These are phyloP conservation scores for Callimorpha dominula DNA, from an alignment of 2,888 invertebrate genomes.

Conservation along the genomic window DNA sequence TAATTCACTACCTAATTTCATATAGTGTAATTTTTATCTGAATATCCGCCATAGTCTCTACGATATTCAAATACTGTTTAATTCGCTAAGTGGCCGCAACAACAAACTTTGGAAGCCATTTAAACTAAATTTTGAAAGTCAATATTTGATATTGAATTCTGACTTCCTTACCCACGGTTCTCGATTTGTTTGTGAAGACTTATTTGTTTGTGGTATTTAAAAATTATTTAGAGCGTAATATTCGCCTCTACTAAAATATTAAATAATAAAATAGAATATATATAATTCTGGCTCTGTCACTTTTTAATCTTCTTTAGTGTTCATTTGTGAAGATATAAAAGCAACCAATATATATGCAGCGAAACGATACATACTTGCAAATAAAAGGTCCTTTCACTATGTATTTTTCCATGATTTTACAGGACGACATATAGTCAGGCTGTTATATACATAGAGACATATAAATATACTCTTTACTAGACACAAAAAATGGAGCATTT, in stretches of 20 bases:
- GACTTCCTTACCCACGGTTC: constrained; percentile 19
- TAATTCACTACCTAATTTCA: background rate
- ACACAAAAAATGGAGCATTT: too few relatives aligned
- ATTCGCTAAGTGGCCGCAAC: constrained; percentile 27
- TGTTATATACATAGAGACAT: too few relatives aligned
- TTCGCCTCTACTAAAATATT: background rate
- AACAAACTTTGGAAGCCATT: constrained; percentile 39
- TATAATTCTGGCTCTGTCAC: too few relatives aligned
- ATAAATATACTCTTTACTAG: too few relatives aligned
- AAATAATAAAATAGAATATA: too few relatives aligned
- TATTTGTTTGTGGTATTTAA: constrained; percentile 16
- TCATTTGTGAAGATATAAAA: too few relatives aligned
- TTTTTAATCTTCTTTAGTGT: too few relatives aligned
- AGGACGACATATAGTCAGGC: too few relatives aligned
- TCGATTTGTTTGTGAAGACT: constrained; percentile 28
- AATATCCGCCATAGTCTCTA: background rate
- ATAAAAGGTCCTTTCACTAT: too few relatives aligned
- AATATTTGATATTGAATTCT: constrained; percentile 52
- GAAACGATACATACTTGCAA: too few relatives aligned
- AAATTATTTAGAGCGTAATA: background rate
- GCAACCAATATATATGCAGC: too few relatives aligned
- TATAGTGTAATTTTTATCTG: background rate
- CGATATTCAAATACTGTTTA: constrained; percentile 12
- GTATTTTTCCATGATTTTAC: too few relatives aligned
- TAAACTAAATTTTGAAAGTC: constrained; percentile 54